A percentile compares a stretch with the other conserved stretches of the same genome.
Conservation (phyloP, 2,797 vertebrate species). For the Oceanodroma leucorhoa region DNA sequence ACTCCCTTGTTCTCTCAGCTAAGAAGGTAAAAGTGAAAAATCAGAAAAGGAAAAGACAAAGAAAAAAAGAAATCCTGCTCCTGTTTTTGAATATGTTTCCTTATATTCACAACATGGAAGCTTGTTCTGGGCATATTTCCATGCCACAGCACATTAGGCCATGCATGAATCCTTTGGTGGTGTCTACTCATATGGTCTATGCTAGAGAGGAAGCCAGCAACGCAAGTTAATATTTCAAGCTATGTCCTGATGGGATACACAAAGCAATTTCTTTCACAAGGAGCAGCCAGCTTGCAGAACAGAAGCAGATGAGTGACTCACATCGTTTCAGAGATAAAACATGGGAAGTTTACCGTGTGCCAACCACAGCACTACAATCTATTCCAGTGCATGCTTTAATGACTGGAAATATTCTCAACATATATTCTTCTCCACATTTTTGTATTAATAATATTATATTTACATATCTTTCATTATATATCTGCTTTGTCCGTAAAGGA, state of each 20-base stretch:
- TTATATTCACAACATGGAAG: background rate
- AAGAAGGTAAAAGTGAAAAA: background rate
- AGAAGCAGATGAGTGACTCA: constrained; percentile 13
- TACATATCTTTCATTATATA: background rate
- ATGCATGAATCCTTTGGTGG: background rate
- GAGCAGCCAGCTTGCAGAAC: background rate
- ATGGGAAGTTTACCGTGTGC: background rate
- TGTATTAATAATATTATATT: background rate
- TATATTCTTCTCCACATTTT: background rate
- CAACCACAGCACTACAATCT: background rate
- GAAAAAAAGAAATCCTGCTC: background rate
- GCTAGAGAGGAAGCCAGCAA: background rate
- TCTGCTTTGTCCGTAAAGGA: background rate
- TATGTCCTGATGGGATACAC: background rate
- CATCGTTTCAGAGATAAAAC: background rate
- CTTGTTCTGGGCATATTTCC: background rate
- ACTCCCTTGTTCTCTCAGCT: background rate
- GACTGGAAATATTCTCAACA: background rate
- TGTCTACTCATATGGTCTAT: background rate
- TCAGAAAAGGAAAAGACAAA: background rate
- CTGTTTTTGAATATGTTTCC: background rate
- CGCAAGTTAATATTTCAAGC: background rate
- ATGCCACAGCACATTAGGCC: background rate
- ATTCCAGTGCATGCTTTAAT: background rate
- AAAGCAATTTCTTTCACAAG: background rate